These are phyloP conservation scores for Antheraea pernyi DNA, from an alignment of 1,140 invertebrate species.

Conservation along the genomic window DNA sequence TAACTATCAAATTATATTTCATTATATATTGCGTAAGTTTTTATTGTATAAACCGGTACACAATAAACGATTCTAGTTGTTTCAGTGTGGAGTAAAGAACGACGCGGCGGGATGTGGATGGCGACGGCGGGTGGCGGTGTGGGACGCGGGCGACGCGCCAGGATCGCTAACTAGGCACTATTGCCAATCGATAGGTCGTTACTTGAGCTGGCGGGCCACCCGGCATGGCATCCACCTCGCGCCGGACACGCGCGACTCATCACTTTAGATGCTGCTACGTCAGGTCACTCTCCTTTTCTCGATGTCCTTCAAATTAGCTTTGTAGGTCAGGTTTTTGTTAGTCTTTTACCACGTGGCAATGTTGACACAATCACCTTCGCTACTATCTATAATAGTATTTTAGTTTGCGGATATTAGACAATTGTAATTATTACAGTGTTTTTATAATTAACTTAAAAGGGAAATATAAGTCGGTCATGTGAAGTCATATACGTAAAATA, in stretches of 20 bases:
- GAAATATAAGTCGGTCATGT: too few relatives aligned
- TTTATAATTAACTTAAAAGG: too few relatives aligned
- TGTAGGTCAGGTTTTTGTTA: constrained; percentile 76
- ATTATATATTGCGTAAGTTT: too few relatives aligned
- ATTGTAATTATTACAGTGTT: neutral
- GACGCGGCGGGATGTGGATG: neutral
- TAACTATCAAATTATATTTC: too few relatives aligned
- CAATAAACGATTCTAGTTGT: constrained; percentile 11
- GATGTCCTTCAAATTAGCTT: constrained; percentile 79
- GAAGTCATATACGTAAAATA: too few relatives aligned
- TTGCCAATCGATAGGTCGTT: constrained; percentile 76
- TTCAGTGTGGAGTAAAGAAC: constrained; percentile 14
- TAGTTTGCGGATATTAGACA: neutral
- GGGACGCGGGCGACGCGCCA: constrained; percentile 34
- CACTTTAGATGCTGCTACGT: constrained; percentile 75
- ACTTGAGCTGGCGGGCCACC: constrained; percentile 46
- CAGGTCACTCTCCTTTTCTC: constrained; percentile 78
- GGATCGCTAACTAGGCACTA: constrained; percentile 74
- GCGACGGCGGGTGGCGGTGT: constrained; percentile 18
- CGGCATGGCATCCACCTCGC: constrained; percentile 29
- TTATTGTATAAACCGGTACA: too few relatives aligned
- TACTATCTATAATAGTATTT: neutral
- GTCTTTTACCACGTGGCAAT: constrained; percentile 64
- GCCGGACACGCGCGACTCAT: constrained; percentile 73
- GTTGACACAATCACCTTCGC: constrained; percentile 43